Percentiles rank a stretch among this genome's conserved stretches.
Evolutionary conservation across 2,888 invertebrate genomes (phyloP).

Genomic region (Morinoia aosen): DNA sequence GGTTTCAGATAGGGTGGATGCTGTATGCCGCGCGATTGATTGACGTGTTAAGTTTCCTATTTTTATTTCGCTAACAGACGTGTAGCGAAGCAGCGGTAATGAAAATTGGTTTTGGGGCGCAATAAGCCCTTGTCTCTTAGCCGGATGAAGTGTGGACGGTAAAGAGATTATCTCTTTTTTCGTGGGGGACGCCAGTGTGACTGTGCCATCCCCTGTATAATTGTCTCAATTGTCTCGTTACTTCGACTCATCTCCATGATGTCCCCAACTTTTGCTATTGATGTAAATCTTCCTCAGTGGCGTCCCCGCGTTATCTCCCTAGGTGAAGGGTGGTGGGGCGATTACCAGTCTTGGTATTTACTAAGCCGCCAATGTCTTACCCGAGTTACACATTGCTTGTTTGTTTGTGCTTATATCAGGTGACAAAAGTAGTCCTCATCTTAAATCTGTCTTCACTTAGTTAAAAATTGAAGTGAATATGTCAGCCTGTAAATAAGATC

Average conservation of each 20-base stretch:
- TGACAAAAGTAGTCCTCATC: not conserved
- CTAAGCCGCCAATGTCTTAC: not conserved
- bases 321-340: not conserved
- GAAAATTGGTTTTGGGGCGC: not conserved
- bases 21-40: not conserved
- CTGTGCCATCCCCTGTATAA: not conserved
- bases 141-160: not conserved
- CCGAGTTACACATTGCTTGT: not conserved
- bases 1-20: not conserved
- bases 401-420: not conserved
- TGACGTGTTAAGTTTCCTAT: not conserved
- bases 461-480: not conserved
- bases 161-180: not conserved
- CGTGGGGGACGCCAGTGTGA: not conserved
- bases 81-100: not conserved
- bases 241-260: not conserved
- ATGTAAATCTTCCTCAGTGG: not conserved
- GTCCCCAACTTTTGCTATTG: not conserved
- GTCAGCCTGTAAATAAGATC: not conserved
- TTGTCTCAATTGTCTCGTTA: slow-evolving; percentile 17
- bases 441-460: not conserved
- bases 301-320: not conserved
- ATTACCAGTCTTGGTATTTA: not conserved
- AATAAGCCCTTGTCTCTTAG: not conserved
- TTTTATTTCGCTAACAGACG: not conserved